These are phyloP conservation scores for Heterotis niloticus DNA, from an alignment of 2,113 vertebrate genomes.

Conservation along the genomic window DNA sequence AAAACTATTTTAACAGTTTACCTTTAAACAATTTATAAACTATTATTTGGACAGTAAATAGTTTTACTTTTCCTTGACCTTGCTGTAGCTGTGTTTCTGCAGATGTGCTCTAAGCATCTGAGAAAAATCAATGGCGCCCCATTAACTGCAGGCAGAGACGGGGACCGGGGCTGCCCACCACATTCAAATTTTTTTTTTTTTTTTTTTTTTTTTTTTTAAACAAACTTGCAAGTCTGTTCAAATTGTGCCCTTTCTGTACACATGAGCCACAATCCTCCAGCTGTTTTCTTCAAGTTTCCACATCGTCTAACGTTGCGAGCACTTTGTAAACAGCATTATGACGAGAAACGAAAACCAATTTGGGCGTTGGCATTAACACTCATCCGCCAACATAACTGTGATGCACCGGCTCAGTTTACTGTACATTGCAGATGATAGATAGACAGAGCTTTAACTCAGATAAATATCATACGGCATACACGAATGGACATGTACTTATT, in stretches of 20 bases:
- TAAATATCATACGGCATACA: too few relatives aligned
- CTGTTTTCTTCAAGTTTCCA: neutral
- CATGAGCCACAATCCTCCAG: neutral
- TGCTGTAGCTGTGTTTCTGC: constrained; percentile 3
- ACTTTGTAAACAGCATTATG: neutral
- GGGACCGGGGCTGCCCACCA: neutral
- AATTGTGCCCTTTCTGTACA: neutral
- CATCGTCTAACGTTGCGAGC: neutral
- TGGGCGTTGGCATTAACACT: too few relatives aligned
- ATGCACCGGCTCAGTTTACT: too few relatives aligned
- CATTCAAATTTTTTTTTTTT: neutral
- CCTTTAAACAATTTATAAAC: neutral
- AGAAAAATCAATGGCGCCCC: constrained; percentile 4
- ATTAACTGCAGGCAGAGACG: neutral
- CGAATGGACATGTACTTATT: too few relatives aligned
- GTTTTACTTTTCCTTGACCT: neutral
- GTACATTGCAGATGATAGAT: too few relatives aligned
- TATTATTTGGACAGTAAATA: neutral
- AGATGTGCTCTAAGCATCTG: neutral
- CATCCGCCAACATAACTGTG: too few relatives aligned
- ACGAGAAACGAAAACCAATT: too few relatives aligned
- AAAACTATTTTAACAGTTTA: too few relatives aligned
- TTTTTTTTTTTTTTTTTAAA: too few relatives aligned
- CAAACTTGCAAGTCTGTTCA: neutral
- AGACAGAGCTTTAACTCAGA: too few relatives aligned